Conservation (phyloP, 2,888 invertebrate species). For the Papilio elwesi region DNA sequence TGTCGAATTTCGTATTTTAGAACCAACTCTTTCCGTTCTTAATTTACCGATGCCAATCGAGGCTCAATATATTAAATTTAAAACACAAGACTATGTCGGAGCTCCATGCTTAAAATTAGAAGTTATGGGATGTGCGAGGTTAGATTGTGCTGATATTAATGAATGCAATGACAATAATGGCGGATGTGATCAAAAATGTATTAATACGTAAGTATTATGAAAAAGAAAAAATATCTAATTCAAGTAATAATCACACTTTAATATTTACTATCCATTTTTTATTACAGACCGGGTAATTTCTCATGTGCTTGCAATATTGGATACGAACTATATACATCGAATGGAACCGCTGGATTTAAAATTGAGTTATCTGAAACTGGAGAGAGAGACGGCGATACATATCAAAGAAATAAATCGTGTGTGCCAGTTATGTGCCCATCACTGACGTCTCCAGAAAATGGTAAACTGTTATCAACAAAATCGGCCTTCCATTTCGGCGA, state of each 20-base stretch:
- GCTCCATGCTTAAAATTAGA: slow-evolving; percentile 96
- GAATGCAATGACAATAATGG: slow-evolving; percentile 94
- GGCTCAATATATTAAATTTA: slow-evolving; percentile 93
- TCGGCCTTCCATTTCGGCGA: slow-evolving; percentile 94
- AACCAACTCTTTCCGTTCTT: slow-evolving; percentile 94
- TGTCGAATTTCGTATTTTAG: slow-evolving; percentile 95
- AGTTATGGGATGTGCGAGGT: slow-evolving; percentile 95
- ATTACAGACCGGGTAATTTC: slow-evolving; percentile 90
- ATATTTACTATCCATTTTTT: background rate
- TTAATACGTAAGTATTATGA: slow-evolving; percentile 86
- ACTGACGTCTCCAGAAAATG: slow-evolving; percentile 92
- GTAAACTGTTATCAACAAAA: slow-evolving; percentile 92
- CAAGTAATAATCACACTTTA: background rate
- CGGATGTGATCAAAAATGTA: slow-evolving; percentile 96
- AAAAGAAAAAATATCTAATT: background rate
- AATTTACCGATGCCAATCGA: slow-evolving; percentile 96
- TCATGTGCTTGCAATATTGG: slow-evolving; percentile 96
- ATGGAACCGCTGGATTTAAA: slow-evolving; percentile 95
- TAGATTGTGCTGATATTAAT: slow-evolving; percentile 95
- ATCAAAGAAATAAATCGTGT: slow-evolving; percentile 96
- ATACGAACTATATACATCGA: slow-evolving; percentile 92
- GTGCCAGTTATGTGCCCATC: slow-evolving; percentile 95
- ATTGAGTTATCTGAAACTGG: slow-evolving; percentile 94
- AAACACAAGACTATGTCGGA: slow-evolving; percentile 93
- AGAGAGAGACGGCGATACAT: slow-evolving; percentile 93